Percentiles rank a stretch among this genome's conserved stretches.
These are phyloP conservation scores for Agrenia bidenticulata DNA, from an alignment of 2,888 invertebrate genomes.

Conservation along the genomic window DNA sequence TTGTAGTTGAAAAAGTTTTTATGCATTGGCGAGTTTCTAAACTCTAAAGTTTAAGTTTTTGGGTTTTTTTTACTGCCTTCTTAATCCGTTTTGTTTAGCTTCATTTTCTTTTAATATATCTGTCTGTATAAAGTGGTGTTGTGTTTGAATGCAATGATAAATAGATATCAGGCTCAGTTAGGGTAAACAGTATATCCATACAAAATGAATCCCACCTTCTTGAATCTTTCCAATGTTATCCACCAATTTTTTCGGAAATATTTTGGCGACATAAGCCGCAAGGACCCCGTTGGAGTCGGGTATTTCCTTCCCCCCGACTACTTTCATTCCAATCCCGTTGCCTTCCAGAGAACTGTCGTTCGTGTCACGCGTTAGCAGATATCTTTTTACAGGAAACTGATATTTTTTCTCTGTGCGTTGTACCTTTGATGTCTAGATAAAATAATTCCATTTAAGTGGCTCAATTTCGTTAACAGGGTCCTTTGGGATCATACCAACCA, in stretches of 20 bases:
- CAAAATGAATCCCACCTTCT: conserved; percentile 58
- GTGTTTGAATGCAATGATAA: no score
- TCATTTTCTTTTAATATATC: no score
- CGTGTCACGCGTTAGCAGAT: conserved; percentile 62
- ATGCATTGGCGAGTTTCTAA: no score
- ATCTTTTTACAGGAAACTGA: conserved; percentile 60
- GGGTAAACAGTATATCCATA: no score
- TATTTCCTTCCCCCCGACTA: conserved; percentile 64
- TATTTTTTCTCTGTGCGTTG: conserved; percentile 54
- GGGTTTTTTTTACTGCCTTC: no score
- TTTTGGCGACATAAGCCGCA: conserved; percentile 63
- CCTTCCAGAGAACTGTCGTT: conserved; percentile 61
- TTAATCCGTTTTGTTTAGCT: no score
- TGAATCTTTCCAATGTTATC: conserved; percentile 63
- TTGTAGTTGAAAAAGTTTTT: no score
- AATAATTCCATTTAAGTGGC: conserved; percentile 15
- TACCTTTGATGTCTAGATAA: conserved; percentile 34
- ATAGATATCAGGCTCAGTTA: no score
- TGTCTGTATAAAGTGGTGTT: no score
- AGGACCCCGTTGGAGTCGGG: conserved; percentile 59
- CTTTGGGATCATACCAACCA: no score
- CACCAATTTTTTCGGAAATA: conserved; percentile 59
- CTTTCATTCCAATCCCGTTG: conserved; percentile 62
- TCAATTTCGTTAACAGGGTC: neutral
- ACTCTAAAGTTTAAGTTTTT: no score